Conservation (phyloP, 2,113 vertebrate species). For the Oncorhynchus masou region DNA sequence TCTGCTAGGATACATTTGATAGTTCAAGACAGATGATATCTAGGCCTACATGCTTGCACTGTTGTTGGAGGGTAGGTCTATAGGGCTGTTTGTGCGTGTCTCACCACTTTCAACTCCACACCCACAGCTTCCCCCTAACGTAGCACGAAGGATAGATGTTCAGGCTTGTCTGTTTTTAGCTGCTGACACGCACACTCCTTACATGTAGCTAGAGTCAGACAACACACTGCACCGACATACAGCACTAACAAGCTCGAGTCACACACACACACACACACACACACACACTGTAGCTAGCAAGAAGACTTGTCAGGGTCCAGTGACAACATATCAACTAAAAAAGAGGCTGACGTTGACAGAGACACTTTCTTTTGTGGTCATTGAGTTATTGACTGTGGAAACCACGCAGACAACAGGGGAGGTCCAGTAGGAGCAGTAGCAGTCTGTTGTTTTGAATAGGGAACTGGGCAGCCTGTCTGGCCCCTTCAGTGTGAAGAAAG, state of each 20-base stretch:
- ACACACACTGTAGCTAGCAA: neutral
- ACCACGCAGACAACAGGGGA: neutral
- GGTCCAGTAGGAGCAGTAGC: conserved; percentile 6
- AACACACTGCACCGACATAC: neutral
- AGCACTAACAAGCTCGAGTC: neutral
- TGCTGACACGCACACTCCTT: conserved; percentile 10
- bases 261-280: neutral
- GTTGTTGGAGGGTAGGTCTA: neutral
- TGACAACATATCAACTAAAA: neutral
- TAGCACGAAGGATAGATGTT: conserved; percentile 22
- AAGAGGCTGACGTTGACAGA: neutral
- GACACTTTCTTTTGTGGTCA: neutral
- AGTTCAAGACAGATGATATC: neutral
- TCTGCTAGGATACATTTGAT: neutral
- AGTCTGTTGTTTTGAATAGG: neutral
- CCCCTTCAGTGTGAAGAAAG: conserved; percentile 35
- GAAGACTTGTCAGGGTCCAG: neutral
- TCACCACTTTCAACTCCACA: conserved; percentile 14
- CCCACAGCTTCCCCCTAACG: conserved; percentile 11
- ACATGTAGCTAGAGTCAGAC: neutral
- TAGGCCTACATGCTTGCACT: neutral
- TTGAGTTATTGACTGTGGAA: neutral
- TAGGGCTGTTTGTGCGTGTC: neutral
- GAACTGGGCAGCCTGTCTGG: neutral
- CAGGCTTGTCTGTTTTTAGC: conserved; percentile 32